Evolutionary conservation across 2,797 vertebrate species (phyloP).

Genomic region (Xenops minutus): DNA sequence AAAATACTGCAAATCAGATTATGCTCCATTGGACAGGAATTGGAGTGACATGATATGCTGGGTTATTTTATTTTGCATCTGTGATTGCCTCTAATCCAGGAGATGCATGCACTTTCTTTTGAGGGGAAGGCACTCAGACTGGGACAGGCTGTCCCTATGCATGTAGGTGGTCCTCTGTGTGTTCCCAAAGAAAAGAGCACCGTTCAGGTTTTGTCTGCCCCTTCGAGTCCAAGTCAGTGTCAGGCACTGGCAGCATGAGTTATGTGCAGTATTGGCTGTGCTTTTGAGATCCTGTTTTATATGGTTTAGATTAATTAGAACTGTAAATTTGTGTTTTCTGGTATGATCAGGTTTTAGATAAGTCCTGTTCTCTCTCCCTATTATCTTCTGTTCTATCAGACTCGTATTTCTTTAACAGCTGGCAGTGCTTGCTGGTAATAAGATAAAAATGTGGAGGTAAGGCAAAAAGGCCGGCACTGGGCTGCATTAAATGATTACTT

Average conservation of each 20-base stretch:
- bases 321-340: neutral
- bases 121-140: neutral
- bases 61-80: conserved; percentile 55
- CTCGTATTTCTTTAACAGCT: neutral
- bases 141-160: neutral
- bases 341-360: neutral
- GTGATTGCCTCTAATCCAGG: conserved; percentile 36
- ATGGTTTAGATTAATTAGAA: neutral
- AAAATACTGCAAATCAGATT: conserved; percentile 62
- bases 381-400: neutral
- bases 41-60: conserved; percentile 39
- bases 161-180: neutral
- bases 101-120: neutral
- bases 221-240: neutral
- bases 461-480: neutral
- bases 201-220: neutral
- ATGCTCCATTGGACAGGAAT: conserved; percentile 34
- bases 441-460: neutral
- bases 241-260: neutral
- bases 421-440: neutral
- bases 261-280: neutral
- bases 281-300: neutral
- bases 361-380: neutral
- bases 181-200: neutral
- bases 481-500: neutral